Percentiles rank a stretch among this genome's conserved stretches.
These are phyloP conservation scores for Enteromius thamalakanensis DNA, from an alignment of 2,797 vertebrate species.

Conservation along the genomic window DNA sequence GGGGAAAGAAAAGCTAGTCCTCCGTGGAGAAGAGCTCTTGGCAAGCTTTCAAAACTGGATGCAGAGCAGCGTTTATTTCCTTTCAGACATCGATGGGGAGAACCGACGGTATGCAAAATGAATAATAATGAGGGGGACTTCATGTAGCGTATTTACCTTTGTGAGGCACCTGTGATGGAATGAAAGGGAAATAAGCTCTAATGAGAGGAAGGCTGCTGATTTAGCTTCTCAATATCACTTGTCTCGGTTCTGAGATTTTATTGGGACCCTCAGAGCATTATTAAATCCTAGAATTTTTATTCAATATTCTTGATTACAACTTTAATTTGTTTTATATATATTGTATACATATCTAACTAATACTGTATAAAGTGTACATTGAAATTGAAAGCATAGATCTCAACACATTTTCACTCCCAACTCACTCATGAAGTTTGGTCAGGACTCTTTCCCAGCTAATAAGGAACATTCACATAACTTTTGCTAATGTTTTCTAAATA, in stretches of 20 bases:
- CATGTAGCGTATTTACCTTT: slow-evolving; percentile 58
- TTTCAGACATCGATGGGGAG: slow-evolving; percentile 40
- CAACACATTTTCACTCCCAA: too few species aligned
- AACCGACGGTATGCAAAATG: slow-evolving; percentile 56
- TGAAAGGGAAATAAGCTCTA: slow-evolving; percentile 62
- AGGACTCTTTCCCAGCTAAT: too few species aligned
- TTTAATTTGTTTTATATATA: too few species aligned
- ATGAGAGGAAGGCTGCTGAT: slow-evolving; percentile 58
- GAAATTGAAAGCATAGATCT: not conserved
- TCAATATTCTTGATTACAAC: too few species aligned
- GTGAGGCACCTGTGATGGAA: slow-evolving; percentile 54
- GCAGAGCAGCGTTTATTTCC: slow-evolving; percentile 56
- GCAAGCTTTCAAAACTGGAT: slow-evolving; percentile 52
- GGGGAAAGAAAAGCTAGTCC: slow-evolving; percentile 36
- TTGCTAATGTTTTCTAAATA: too few species aligned
- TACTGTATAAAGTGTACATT: not conserved
- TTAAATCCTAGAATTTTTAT: not conserved
- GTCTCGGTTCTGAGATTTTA: not conserved
- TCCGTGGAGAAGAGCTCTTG: slow-evolving; percentile 53
- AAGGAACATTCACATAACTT: too few species aligned
- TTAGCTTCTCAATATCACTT: not conserved
- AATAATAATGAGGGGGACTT: slow-evolving; percentile 52
- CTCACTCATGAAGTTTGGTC: too few species aligned
- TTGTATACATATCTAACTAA: not conserved
- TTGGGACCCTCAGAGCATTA: not conserved